Evolutionary conservation across 53 echinoderm and acorn worm species (phyloP).

Genomic region (Paelopatides confundens): DNA sequence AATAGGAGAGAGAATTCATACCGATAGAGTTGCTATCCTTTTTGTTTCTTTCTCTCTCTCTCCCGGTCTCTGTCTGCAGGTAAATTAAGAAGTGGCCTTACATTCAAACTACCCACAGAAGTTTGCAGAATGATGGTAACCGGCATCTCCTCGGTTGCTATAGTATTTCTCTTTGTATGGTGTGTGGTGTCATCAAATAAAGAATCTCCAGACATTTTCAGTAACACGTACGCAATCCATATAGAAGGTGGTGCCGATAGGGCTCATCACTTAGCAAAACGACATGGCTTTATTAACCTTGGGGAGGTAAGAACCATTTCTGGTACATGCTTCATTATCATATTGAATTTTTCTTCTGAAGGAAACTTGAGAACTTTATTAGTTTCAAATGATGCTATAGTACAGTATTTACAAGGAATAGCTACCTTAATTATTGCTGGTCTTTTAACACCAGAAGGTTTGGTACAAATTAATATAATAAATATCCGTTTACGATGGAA

Average conservation of each 20-base stretch:
- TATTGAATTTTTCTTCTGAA: too few relatives aligned
- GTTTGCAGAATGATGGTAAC: not conserved
- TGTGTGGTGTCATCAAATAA: constrained; percentile 3
- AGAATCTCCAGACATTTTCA: constrained; percentile 58
- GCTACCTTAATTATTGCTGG: too few relatives aligned
- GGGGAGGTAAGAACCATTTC: constrained; percentile 88
- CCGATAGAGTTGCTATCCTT: too few relatives aligned
- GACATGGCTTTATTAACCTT: constrained; percentile 84
- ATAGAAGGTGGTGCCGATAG: constrained; percentile 79
- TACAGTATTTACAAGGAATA: too few relatives aligned
- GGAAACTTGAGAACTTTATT: too few relatives aligned
- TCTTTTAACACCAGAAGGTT: too few relatives aligned
- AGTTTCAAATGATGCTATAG: too few relatives aligned
- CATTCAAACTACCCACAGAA: not conserved
- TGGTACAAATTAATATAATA: too few relatives aligned
- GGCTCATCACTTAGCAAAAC: constrained; percentile 72
- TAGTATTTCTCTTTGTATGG: not conserved
- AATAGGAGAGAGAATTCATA: too few relatives aligned
- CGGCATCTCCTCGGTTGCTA: not conserved
- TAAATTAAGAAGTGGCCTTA: constrained; percentile 31
- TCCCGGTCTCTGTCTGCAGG: not conserved
- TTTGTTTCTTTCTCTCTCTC: too few relatives aligned
- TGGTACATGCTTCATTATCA: too few relatives aligned
- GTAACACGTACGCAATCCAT: constrained; percentile 94
- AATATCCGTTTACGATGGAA: too few relatives aligned